Evolutionary conservation across 2,113 vertebrate genomes (phyloP).

Genomic region (Caloenas nicobarica): DNA sequence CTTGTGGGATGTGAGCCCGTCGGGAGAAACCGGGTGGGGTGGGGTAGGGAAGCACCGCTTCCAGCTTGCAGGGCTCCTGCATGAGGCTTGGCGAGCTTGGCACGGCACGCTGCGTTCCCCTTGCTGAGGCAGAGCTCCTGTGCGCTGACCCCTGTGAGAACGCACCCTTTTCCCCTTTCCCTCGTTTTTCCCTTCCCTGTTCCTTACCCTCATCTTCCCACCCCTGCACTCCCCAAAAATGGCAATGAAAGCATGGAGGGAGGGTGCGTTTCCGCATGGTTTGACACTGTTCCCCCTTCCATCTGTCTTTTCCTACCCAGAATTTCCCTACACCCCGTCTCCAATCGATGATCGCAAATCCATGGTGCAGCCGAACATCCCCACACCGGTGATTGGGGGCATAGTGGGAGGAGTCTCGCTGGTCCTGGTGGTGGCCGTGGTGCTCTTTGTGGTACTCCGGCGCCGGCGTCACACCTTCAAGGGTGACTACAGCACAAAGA

Average conservation of each 20-base stretch:
- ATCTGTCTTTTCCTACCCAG: constrained; percentile 99
- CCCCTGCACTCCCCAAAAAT: neutral
- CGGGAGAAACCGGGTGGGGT: neutral
- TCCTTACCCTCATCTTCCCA: constrained; percentile 76
- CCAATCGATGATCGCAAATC: constrained; percentile 68
- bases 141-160: neutral
- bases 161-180: constrained; percentile 57
- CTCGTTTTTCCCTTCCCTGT: constrained; percentile 76
- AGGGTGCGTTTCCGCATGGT: constrained; percentile 78
- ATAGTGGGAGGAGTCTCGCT: constrained; percentile 87
- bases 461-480: constrained; percentile 98
- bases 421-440: constrained; percentile 82
- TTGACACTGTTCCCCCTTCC: constrained; percentile 94
- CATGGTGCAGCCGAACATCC: constrained; percentile 76
- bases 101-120: neutral
- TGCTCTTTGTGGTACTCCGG: constrained; percentile 89
- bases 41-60: constrained; percentile 9
- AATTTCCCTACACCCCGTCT: constrained; percentile 89
- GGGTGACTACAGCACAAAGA: constrained; percentile 99
- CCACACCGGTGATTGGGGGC: constrained; percentile 87
- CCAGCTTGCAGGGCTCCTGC: constrained; percentile 32
- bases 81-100: constrained; percentile 46
- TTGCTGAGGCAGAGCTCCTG: neutral
- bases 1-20: neutral
- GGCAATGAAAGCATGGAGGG: constrained; percentile 65